A percentile compares a stretch with the other conserved stretches of the same genome.
These are phyloP conservation scores for Pandemis cinnamomeana DNA, from an alignment of 2,888 invertebrate species.

Conservation along the genomic window DNA sequence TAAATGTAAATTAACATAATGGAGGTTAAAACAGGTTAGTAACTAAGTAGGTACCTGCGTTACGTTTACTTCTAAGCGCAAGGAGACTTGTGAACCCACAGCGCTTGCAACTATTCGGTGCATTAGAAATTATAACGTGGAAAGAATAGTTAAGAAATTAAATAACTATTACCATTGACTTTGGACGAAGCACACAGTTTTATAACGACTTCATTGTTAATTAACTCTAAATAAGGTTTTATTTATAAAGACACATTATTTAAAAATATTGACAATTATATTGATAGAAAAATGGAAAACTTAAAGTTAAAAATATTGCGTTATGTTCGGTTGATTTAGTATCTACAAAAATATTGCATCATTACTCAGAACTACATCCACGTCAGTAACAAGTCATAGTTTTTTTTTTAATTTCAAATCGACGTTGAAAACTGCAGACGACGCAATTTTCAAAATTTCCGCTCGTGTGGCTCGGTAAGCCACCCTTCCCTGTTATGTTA, in stretches of 20 bases:
- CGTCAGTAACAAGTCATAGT: no score
- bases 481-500: not conserved
- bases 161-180: not conserved
- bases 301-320: no score
- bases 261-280: no score
- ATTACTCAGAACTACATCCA: no score
- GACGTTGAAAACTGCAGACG: not conserved
- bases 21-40: not conserved
- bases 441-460: not conserved
- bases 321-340: no score
- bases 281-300: no score
- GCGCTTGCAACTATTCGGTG: not conserved
- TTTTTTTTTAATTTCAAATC: not conserved
- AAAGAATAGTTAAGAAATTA: not conserved
- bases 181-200: not conserved
- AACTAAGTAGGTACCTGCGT: not conserved
- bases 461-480: not conserved
- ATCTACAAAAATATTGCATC: no score
- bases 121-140: not conserved
- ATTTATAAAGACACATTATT: no score
- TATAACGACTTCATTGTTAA: not conserved
- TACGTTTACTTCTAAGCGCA: not conserved
- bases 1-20: not conserved
- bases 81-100: not conserved
- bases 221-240: not conserved